phyloP scores from a whole-genome alignment of 1,140 invertebrate species.

The Batillaria attramentaria region DNA sequence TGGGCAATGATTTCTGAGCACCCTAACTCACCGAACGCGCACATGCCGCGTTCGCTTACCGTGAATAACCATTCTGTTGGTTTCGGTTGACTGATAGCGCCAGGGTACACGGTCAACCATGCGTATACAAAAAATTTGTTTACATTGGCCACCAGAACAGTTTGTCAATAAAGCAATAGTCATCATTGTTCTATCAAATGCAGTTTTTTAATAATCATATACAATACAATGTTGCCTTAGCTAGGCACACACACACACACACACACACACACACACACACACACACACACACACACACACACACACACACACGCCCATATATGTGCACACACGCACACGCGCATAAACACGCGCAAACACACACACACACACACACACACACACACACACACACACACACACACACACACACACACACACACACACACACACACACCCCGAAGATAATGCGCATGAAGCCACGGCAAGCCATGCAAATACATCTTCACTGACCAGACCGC shows the following conservation, averaged over 20 bases:
- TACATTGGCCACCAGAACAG: not conserved
- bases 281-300: slow-evolving; percentile 18
- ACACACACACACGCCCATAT: slow-evolving; percentile 16
- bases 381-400: not conserved
- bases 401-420: no score
- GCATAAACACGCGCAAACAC: no score
- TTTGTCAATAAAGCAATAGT: not conserved
- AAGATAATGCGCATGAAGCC: no score
- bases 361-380: not conserved
- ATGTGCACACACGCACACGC: not conserved
- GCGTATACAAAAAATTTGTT: not conserved
- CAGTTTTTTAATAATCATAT: no score
- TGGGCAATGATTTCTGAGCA: no score
- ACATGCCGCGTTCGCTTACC: no score
- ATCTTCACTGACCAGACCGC: no score
- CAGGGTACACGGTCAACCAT: not conserved
- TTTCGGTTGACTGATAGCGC: not conserved
- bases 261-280: slow-evolving; percentile 20
- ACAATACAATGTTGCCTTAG: no score
- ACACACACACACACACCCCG: not conserved
- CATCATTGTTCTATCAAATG: not conserved
- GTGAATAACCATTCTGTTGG: not conserved
- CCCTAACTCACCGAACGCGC: no score
- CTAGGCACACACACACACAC: not conserved
- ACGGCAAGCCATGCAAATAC: no score